phyloP scores from a whole-genome alignment of 2,888 invertebrate genomes.

The Caradrina kadenii region DNA sequence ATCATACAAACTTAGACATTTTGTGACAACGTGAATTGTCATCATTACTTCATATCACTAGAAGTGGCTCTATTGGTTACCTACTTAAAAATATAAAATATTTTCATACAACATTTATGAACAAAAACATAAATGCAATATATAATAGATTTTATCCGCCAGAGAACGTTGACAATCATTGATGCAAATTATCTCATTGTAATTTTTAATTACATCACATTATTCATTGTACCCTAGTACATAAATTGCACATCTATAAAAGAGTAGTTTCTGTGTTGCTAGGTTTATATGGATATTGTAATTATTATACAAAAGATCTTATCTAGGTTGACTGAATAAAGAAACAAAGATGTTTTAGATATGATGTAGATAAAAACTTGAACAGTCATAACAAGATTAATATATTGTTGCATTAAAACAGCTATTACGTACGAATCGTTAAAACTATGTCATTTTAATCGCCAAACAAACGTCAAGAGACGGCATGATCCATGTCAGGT shows the following conservation, averaged over 20 bases:
- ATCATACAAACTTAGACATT: too few relatives aligned
- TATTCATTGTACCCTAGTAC: conserved; percentile 37
- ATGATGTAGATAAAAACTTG: conserved; percentile 5
- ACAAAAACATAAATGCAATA: conserved; percentile 17
- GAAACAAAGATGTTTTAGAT: background rate
- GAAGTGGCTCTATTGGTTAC: background rate
- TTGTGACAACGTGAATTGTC: too few relatives aligned
- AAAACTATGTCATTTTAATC: too few relatives aligned
- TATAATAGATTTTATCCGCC: conserved; percentile 36
- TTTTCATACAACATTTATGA: background rate
- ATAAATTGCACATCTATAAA: conserved; percentile 37
- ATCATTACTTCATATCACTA: background rate
- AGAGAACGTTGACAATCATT: conserved; percentile 45
- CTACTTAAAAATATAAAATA: background rate
- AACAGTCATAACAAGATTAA: background rate
- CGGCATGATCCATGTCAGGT: too few relatives aligned
- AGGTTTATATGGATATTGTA: conserved; percentile 17
- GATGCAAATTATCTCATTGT: conserved; percentile 58
- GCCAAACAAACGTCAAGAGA: too few relatives aligned
- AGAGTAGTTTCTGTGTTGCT: conserved; percentile 10
- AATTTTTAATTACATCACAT: conserved; percentile 56
- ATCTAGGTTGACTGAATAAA: conserved; percentile 30
- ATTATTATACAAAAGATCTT: conserved; percentile 25
- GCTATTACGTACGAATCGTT: too few relatives aligned
- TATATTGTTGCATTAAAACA: too few relatives aligned